Percentiles rank a stretch among this genome's conserved stretches.
Conservation (phyloP, 1,140 invertebrate genomes). For the Saccostrea echinata region DNA sequence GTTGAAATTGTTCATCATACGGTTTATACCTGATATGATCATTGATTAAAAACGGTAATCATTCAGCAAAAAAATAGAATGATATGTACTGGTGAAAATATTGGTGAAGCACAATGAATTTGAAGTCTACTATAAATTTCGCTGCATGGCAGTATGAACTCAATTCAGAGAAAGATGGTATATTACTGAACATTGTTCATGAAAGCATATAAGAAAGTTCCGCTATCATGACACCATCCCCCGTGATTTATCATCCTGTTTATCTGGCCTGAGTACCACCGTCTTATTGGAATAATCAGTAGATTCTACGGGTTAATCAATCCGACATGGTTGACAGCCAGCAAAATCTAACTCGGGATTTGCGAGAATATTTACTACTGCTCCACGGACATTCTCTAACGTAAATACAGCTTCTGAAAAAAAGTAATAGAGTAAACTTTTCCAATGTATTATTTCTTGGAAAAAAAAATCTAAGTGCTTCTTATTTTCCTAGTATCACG, state of each 20-base stretch:
- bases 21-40: too few relatives aligned
- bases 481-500: constrained; percentile 40
- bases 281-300: constrained; percentile 32
- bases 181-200: too few relatives aligned
- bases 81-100: too few relatives aligned
- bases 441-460: constrained; percentile 33
- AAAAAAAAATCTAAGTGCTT: constrained; percentile 16
- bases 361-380: constrained; percentile 28
- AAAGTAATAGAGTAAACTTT: constrained; percentile 13
- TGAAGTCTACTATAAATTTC: too few relatives aligned
- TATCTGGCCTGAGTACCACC: constrained; percentile 35
- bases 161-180: too few relatives aligned
- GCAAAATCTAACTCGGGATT: constrained; percentile 34
- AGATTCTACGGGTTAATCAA: constrained; percentile 41
- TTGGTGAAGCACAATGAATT: too few relatives aligned
- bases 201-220: background rate
- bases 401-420: background rate
- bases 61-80: too few relatives aligned
- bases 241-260: constrained; percentile 29
- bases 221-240: constrained; percentile 40
- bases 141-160: too few relatives aligned
- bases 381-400: constrained; percentile 18
- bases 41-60: too few relatives aligned
- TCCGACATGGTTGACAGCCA: constrained; percentile 41
- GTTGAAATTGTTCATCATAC: background rate